Base-by-base conservation (phyloP, 37 sponge, comb jelly and placozoan genomes). In the Agelas oroides region DNA sequence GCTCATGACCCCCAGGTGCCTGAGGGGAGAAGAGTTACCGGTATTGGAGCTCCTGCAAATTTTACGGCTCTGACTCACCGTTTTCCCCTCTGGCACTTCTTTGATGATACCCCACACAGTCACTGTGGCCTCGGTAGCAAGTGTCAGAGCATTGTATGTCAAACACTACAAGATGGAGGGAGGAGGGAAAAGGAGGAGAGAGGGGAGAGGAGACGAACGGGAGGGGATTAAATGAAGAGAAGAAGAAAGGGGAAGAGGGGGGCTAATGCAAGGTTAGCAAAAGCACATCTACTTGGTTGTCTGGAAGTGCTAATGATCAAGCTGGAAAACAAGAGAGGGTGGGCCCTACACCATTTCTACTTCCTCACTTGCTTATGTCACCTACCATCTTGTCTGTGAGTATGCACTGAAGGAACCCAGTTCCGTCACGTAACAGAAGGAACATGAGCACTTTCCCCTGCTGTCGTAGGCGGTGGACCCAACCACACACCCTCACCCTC, bases 1-100 rank as follows among this genome's bases (percentile, higher is more conserved):
- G 86, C 80, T 99, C 99, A 46, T 93, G 93, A 20, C 99, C 99
- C 37, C 97, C 97, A 58, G 99, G 99, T 41, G 99, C 99, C 91
- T 93, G 46, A n/a, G 24, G 46, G 16, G 52, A 53, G 34, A n/a
- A 34, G 66, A 21, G 34, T 2, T 58, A n/a, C n/a, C n/a, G n/a
- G n/a, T n/a, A n/a, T n/a, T n/a, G n/a, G n/a, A n/a, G n/a, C n/a
- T n/a, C n/a, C n/a, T n/a, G n/a, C n/a, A n/a, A n/a, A n/a, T n/a
- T n/a, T n/a, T n/a, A n/a, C n/a, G n/a, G n/a, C n/a, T n/a, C n/a
- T n/a, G 8, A 73, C 90, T 68, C 61, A 94, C 95, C 34, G 65
- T 71, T 64, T 96, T 88, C 27, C 95, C 97, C 54, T 94, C 92
- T 40, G 94, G 94, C 56, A 96, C 86, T 72, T 75, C 46, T 62